Evolutionary conservation across 2,888 invertebrate species (phyloP), one percentile per base, ranked within the genome.

Genomic region (Pecten maximus): DNA sequence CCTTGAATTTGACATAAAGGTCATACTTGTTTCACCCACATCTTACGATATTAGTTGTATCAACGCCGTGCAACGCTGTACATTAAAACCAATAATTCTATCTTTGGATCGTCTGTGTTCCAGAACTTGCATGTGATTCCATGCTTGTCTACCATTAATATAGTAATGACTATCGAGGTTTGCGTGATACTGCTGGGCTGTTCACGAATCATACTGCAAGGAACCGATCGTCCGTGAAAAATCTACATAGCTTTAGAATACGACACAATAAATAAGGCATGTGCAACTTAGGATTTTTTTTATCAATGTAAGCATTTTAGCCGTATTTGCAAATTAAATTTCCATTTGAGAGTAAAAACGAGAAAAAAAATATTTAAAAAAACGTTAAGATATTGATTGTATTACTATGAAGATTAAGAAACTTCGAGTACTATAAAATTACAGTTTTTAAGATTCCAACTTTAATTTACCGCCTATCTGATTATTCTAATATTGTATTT

Each of bases 1-100:
- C 74, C 74, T 74, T 74, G 74, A 35, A 10, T 74, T 74, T 74
- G 74, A 74, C 74, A 74, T 35, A 74, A 35, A 74, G 6, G 74
- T 74, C 74, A 74, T 35, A 74, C 23, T 23, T 28, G 28, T 74
- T 74, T 74, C 74, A 74, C 74, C 35, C 35, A 4, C 28, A 28
- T 74, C 28, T 6, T 35, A 12, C 74, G 15, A 74, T 10, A 28
- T 28, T 2, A 28, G 0, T 74, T 10, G 74, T 74, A 10, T 19
- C 28, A 2, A 28, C 74, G 35, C 35, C 35, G 74, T 15, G 35
- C 12, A 10, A 74, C 23, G 35, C 28, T 74, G 35, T 74, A 3
- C 28, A 74, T 8, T 74, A 35, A 74, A 35, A 28, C 35, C 74
- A 28, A 35, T 6, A 8, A 12, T 74, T 35, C 74, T 74, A 74